These are phyloP conservation scores for Matsumyia berberina DNA, from an alignment of 2,888 invertebrate genomes.

Conservation along the genomic window DNA sequence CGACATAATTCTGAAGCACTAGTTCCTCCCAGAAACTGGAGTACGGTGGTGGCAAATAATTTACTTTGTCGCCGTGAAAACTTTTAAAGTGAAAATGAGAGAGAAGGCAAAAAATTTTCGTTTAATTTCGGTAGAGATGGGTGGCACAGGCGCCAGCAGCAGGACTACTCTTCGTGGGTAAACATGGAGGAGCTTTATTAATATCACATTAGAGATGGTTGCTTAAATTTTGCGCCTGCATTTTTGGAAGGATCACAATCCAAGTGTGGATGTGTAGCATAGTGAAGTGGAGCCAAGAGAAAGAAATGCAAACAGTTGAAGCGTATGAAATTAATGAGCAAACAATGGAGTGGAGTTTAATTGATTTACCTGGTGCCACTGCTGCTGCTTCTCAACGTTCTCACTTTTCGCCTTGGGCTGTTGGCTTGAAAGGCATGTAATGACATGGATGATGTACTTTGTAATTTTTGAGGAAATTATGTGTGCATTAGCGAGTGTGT, in stretches of 20 bases:
- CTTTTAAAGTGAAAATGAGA: conserved; percentile 39
- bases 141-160: background rate
- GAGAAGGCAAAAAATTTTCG: conserved; percentile 16
- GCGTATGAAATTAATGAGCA: conserved; percentile 75
- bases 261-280: conserved; percentile 19
- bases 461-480: conserved; percentile 49
- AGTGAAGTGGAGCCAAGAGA: conserved; percentile 12
- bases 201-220: conserved; percentile 72
- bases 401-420: conserved; percentile 52
- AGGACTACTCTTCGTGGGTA: conserved; percentile 43
- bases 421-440: conserved; percentile 38
- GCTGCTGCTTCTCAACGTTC: conserved; percentile 20
- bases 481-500: conserved; percentile 33
- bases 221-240: conserved; percentile 60
- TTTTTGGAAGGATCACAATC: conserved; percentile 17
- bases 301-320: conserved; percentile 66
- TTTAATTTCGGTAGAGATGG: conserved; percentile 59
- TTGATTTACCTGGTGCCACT: conserved; percentile 62
- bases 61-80: conserved; percentile 69
- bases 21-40: conserved; percentile 34
- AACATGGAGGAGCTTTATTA: conserved; percentile 69
- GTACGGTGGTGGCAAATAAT: conserved; percentile 65
- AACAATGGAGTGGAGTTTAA: conserved; percentile 73
- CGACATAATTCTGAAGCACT: conserved; percentile 54
- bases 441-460: conserved; percentile 39